Conservation (phyloP, 1,140 invertebrate species). For the Acromyrmex echinatior region DNA sequence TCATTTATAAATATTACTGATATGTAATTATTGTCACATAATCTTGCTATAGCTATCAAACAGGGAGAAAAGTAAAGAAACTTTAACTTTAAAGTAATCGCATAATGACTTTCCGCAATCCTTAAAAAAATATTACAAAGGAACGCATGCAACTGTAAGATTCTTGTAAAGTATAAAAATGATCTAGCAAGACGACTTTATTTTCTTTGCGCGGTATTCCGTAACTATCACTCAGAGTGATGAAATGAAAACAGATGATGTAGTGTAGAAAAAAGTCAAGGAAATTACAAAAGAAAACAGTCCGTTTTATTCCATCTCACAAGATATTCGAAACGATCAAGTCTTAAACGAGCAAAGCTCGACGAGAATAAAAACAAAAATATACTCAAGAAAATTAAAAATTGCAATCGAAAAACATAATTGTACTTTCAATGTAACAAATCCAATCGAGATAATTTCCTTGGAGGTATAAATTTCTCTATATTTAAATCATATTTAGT, state of each 20-base stretch:
- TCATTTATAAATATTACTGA: conserved; percentile 5
- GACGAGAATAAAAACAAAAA: conserved; percentile 1
- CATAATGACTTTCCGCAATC: not conserved
- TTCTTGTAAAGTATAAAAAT: not conserved
- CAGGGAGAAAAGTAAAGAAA: not conserved
- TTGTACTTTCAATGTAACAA: not conserved
- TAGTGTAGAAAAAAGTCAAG: not conserved
- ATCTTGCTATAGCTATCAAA: not conserved
- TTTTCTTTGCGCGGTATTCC: not conserved
- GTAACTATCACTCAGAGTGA: conserved; percentile 20
- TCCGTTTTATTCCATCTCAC: conserved; percentile 31
- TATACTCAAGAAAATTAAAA: conserved; percentile 37
- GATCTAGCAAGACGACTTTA: not conserved
- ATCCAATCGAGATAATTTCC: not conserved
- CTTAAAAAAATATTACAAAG: not conserved
- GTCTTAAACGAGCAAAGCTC: not conserved
- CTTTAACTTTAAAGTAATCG: not conserved
- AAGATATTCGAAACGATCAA: conserved; percentile 13
- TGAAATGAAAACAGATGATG: conserved; percentile 43
- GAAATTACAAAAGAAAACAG: conserved; percentile 6
- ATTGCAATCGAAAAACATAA: not conserved
- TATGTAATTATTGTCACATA: not conserved
- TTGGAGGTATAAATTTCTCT: not conserved
- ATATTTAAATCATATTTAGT: not conserved
- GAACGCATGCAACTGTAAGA: not conserved